These are phyloP conservation scores for Pantherophis alleghaniensis DNA, from an alignment of 2,797 vertebrate species.

Conservation along the genomic window DNA sequence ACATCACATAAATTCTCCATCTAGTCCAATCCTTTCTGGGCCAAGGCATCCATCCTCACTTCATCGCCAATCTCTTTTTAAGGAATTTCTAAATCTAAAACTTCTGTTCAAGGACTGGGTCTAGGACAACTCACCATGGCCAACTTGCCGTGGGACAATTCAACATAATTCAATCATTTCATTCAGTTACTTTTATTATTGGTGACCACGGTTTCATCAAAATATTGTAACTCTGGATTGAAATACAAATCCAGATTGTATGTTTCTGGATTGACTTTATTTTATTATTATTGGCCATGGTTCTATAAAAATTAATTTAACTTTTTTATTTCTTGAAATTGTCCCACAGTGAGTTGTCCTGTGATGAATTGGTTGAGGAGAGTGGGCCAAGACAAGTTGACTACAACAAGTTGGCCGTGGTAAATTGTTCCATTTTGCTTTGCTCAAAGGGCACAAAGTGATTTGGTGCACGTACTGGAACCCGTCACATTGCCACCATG, in stretches of 20 bases:
- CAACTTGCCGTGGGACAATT: not conserved
- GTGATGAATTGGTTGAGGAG: too few species aligned
- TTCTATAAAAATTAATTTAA: too few species aligned
- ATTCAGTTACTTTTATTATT: not conserved
- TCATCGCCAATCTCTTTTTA: not conserved
- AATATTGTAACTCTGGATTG: not conserved
- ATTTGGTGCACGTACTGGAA: not conserved
- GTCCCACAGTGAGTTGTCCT: too few species aligned
- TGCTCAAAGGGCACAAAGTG: not conserved
- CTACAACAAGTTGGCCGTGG: too few species aligned
- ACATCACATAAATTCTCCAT: not conserved
- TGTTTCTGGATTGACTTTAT: too few species aligned
- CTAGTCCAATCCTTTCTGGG: not conserved
- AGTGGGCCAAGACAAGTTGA: too few species aligned
- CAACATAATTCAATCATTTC: not conserved
- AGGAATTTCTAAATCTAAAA: not conserved
- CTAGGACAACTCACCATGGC: not conserved
- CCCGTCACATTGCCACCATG: too few species aligned
- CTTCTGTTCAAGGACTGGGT: not conserved
- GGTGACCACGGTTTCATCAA: not conserved
- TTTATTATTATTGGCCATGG: too few species aligned
- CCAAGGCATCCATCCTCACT: not conserved
- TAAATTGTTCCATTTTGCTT: too few species aligned
- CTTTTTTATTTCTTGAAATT: too few species aligned
- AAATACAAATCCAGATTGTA: too few species aligned